Conservation (phyloP, 2,113 vertebrate species). For the Motacilla alba region DNA sequence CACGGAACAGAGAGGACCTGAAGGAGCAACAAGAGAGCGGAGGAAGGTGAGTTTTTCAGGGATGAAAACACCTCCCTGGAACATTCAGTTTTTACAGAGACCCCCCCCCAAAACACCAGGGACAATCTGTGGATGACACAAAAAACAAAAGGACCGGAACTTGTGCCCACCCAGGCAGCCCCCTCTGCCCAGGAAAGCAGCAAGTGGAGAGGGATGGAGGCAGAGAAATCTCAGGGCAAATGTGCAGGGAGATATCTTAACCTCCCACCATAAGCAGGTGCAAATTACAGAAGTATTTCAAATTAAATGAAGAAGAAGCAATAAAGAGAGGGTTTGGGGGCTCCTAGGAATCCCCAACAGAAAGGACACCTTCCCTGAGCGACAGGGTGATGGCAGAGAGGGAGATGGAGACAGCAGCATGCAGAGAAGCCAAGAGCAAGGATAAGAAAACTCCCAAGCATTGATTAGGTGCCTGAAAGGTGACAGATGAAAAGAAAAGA, state of each 20-base stretch:
- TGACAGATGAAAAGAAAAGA: neutral
- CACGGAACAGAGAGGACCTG: neutral
- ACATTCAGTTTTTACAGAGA: neutral
- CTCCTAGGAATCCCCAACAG: neutral
- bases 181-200: neutral
- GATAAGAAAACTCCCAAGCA: neutral
- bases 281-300: neutral
- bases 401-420: neutral
- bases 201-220: neutral
- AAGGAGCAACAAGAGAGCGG: neutral
- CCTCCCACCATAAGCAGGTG: accelerated
- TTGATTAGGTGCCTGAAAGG: neutral
- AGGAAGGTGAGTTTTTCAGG: neutral
- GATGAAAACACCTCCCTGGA: neutral
- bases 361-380: neutral
- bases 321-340: neutral
- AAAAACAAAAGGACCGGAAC: neutral
- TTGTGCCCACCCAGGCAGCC: neutral
- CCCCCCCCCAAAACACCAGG: neutral
- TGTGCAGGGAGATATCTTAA: neutral
- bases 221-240: neutral
- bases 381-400: neutral
- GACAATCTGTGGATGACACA: neutral
- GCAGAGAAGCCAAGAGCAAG: neutral
- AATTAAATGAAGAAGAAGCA: neutral